Conservation (phyloP, 2,113 vertebrate genomes). For the Stictonetta naevosa region DNA sequence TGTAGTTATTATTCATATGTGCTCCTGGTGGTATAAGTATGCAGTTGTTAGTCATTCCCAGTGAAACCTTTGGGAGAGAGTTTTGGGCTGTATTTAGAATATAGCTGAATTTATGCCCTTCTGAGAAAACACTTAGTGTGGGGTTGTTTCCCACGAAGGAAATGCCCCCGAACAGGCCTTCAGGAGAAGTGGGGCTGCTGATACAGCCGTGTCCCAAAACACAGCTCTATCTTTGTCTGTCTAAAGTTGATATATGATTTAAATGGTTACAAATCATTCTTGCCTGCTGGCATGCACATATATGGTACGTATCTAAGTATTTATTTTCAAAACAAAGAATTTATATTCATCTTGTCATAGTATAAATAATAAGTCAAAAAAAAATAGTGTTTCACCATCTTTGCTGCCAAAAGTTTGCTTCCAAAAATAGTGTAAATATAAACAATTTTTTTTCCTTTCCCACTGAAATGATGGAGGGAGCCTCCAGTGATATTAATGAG, state of each 20-base stretch:
- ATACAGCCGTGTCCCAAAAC: not conserved
- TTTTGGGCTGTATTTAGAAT: not conserved
- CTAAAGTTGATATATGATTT: not conserved
- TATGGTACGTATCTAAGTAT: not conserved
- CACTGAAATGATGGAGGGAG: not conserved
- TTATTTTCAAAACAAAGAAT: not conserved
- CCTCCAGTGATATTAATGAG: not conserved
- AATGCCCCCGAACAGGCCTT: rapidly evolving
- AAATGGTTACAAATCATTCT: not conserved
- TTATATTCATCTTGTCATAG: not conserved
- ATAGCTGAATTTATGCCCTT: not conserved
- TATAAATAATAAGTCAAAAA: not conserved
- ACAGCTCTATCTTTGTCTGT: not conserved
- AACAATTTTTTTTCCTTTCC: not conserved
- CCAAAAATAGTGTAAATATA: not conserved
- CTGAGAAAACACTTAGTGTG: not conserved
- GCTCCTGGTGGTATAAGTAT: rapidly evolving
- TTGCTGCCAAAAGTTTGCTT: not conserved
- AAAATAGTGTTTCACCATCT: not conserved
- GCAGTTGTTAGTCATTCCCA: not conserved
- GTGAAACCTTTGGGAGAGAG: not conserved
- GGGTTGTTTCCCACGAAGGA: not conserved
- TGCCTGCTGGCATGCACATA: not conserved
- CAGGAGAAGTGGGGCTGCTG: not conserved
- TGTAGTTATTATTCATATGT: rapidly evolving